These are phyloP conservation scores for Abrostola triplasia DNA, from an alignment of 2,888 invertebrate genomes.

Conservation along the genomic window DNA sequence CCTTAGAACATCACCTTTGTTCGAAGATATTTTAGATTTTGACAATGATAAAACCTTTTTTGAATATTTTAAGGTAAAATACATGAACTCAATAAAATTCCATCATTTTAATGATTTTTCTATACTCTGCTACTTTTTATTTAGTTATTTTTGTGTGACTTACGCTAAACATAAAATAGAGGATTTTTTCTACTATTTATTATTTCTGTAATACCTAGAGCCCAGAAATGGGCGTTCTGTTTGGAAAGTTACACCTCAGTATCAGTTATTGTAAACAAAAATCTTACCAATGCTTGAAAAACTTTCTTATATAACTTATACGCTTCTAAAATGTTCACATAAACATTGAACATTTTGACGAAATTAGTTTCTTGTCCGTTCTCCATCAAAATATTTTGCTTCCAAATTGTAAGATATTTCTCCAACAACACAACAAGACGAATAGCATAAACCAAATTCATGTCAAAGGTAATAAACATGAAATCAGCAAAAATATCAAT, in stretches of 20 bases:
- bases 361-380: conserved; percentile 1
- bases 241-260: not conserved
- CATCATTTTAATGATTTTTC: no score
- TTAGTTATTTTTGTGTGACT: no score
- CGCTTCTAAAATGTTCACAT: conserved; percentile 14
- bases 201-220: no score
- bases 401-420: conserved; percentile 13
- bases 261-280: not conserved
- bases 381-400: not conserved
- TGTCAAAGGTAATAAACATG: conserved; percentile 19
- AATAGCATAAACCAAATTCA: conserved; percentile 21
- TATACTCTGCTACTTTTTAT: no score
- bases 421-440: conserved; percentile 19
- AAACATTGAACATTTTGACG: not conserved
- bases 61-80: no score
- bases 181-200: no score
- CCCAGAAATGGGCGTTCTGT: no score
- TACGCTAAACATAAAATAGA: no score
- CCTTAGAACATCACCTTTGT: no score
- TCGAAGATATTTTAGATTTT: no score
- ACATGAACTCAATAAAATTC: no score
- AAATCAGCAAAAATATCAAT: conserved; percentile 7
- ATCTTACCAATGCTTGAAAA: conserved; percentile 12
- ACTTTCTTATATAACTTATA: conserved; percentile 18
- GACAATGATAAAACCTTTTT: no score